Evolutionary conservation across 2,888 invertebrate species (phyloP).

Genomic region (Drosophila incognita): DNA sequence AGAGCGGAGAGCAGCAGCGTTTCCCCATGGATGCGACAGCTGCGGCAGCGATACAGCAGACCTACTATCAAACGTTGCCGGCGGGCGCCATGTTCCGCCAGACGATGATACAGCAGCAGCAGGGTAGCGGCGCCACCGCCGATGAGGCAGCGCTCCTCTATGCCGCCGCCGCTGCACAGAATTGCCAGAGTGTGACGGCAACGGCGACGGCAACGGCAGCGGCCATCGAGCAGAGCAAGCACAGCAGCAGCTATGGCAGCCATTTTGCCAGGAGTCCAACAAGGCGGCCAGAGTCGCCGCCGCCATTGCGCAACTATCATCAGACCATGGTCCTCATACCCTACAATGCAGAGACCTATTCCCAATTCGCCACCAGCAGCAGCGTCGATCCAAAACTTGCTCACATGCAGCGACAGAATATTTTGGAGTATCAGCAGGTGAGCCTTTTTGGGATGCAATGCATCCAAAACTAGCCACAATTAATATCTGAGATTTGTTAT

Average conservation of each 20-base stretch:
- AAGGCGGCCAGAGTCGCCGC: slow-evolving; percentile 89
- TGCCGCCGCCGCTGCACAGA: slow-evolving; percentile 78
- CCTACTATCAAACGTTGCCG: slow-evolving; percentile 84
- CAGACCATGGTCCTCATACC: slow-evolving; percentile 90
- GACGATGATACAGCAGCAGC: slow-evolving; percentile 84
- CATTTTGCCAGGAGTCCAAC: slow-evolving; percentile 85
- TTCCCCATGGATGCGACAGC: slow-evolving; percentile 79
- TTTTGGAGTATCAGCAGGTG: slow-evolving; percentile 85
- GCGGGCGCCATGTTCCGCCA: slow-evolving; percentile 84
- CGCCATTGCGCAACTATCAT: slow-evolving; percentile 89
- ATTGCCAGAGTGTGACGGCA: slow-evolving; percentile 82
- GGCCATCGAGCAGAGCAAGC: slow-evolving; percentile 80
- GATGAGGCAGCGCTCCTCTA: slow-evolving; percentile 84
- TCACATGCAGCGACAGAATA: slow-evolving; percentile 84
- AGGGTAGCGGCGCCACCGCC: slow-evolving; percentile 36
- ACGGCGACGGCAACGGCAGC: slow-evolving; percentile 47
- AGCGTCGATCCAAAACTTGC: slow-evolving; percentile 83
- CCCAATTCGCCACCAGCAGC: slow-evolving; percentile 83
- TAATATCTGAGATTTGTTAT: no score
- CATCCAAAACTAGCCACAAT: neutral
- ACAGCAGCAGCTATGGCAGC: slow-evolving; percentile 78
- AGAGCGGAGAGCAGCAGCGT: slow-evolving; percentile 81
- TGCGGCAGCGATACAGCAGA: slow-evolving; percentile 76
- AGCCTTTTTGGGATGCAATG: slow-evolving; percentile 17
- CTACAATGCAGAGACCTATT: slow-evolving; percentile 86